Base-by-base conservation (phyloP, 1,140 invertebrate species). In the Drosophila murphyi region DNA sequence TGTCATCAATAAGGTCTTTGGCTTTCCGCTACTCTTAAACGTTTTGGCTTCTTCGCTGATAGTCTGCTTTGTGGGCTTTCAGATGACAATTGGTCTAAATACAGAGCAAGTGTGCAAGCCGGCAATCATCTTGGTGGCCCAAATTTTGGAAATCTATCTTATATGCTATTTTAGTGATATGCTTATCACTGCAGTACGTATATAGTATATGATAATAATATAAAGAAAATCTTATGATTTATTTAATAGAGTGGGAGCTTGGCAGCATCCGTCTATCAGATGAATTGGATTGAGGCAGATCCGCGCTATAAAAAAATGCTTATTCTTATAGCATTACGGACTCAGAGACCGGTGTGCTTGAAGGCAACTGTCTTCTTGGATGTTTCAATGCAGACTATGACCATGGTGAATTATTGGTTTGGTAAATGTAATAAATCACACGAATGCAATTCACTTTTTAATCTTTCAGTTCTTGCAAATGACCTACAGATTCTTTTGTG, bases 21-120 rank as follows among this genome's bases (percentile, higher is more conserved):
- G 89, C 2, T 41, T 86, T 5, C 67, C 90, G 0, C 41, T 91
- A 0, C 57, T 91, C 0, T 5, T 89, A 0, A 91, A 91, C 43
- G 86, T 91, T 37, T 52, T 73, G 4, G 47, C 80, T 6, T 83
- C 88, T 0, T 83, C 85, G 2, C 28, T 80, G 31, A 10, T 89
- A 1, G 78, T 89, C 5, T 91, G 90, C n/a, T 89, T 91, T 31
- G 61, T 87, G 45, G 85, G 90, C 5, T 91, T 91, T 56, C 82
- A 78, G 31, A 78, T 91, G 62, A 76, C 88, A 10, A 59, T 89
- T 8, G 82, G 70, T 2, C 35, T 80, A 0, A 72, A 62, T 47
- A 57, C 62, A 0, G 76, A 79, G 5, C 32, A 62, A 0, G 8
- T 57, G 0, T 50, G 56, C 3, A 91, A 91, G 47, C 32, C 89